Conservation (phyloP, 2,888 invertebrate species). For the Tipula helvola region DNA sequence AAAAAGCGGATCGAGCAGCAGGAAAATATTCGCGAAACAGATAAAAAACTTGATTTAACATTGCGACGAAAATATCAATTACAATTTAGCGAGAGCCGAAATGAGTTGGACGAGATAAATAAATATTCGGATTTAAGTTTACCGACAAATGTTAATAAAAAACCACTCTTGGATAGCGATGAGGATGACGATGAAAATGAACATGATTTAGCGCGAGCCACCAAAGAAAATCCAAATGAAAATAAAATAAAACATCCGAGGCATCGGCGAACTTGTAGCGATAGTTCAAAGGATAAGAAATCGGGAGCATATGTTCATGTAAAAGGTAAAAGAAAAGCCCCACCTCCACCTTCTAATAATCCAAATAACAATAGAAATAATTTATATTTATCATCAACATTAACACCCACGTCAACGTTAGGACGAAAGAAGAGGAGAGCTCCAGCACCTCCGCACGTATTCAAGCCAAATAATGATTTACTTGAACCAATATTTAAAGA, state of each 20-base stretch:
- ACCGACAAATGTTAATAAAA: conserved; percentile 21
- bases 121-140: conserved; percentile 30
- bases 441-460: conserved; percentile 21
- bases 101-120: background rate
- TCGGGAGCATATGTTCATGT: conserved; percentile 49
- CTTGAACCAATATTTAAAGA: conserved; percentile 21
- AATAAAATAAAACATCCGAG: conserved; percentile 27
- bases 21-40: conserved; percentile 37
- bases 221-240: conserved; percentile 18
- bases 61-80: conserved; percentile 53
- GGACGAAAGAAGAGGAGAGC: conserved; percentile 32
- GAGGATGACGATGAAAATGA: conserved; percentile 12
- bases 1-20: conserved; percentile 33
- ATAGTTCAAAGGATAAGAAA: conserved; percentile 44
- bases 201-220: background rate
- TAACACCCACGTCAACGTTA: conserved; percentile 16
- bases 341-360: conserved; percentile 46
- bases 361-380: conserved; percentile 15
- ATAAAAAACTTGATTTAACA: conserved; percentile 41
- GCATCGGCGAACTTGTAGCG: conserved; percentile 47
- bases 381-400: conserved; percentile 12
- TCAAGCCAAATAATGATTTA: conserved; percentile 18
- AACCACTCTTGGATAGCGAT: conserved; percentile 11
- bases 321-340: conserved; percentile 63
- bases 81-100: conserved; percentile 17